These are phyloP conservation scores for Lordiphosa fenestrarum DNA, from an alignment of 2,888 invertebrate genomes.

Conservation along the genomic window DNA sequence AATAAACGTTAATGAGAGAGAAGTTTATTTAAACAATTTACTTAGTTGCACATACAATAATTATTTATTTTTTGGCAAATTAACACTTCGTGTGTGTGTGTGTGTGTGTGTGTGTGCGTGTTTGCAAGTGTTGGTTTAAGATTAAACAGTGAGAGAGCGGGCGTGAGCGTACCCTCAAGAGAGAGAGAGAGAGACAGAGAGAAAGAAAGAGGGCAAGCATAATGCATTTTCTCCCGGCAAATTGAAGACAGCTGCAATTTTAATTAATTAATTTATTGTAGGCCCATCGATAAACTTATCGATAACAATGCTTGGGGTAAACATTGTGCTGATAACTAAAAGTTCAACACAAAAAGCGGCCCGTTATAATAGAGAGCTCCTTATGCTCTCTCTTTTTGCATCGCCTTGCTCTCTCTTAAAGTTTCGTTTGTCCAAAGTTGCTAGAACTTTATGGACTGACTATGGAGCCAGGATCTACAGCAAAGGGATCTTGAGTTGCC, in stretches of 20 bases:
- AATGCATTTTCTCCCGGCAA: slow-evolving; percentile 13
- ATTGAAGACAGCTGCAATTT: slow-evolving; percentile 6
- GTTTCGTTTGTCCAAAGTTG: too few relatives aligned
- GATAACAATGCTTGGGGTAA: slow-evolving; percentile 2
- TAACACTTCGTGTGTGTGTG: slow-evolving; percentile 38
- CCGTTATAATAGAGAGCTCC: too few relatives aligned
- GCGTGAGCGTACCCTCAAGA: neutral
- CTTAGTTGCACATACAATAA: slow-evolving; percentile 22
- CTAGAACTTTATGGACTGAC: too few relatives aligned
- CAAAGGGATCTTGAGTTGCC: too few relatives aligned
- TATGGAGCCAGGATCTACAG: too few relatives aligned
- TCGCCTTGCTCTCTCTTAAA: too few relatives aligned
- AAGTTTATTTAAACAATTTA: slow-evolving; percentile 35
- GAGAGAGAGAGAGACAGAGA: neutral
- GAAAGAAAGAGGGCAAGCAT: neutral
- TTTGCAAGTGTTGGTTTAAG: slow-evolving; percentile 29
- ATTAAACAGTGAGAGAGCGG: neutral
- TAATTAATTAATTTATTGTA: neutral
- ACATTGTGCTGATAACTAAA: too few relatives aligned
- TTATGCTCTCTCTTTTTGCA: too few relatives aligned
- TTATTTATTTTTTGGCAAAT: slow-evolving; percentile 40
- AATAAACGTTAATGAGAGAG: slow-evolving; percentile 29
- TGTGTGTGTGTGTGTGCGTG: slow-evolving; percentile 17
- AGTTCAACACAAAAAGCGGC: too few relatives aligned
- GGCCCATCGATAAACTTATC: slow-evolving; percentile 6